Evolutionary conservation across 2,888 invertebrate species (phyloP).

Genomic region (Xanthia icteritia): DNA sequence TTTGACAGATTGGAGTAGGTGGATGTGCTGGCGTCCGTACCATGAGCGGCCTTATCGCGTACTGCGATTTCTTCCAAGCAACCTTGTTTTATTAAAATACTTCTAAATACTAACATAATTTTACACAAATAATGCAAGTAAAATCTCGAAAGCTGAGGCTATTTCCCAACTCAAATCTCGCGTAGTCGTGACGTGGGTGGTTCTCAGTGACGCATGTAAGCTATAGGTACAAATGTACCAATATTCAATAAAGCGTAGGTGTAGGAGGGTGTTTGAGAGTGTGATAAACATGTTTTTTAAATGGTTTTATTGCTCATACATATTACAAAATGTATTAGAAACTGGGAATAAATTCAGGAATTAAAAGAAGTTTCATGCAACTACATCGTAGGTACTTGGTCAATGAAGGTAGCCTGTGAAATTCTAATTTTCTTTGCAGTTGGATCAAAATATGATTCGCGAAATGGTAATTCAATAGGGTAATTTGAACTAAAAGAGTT

Average conservation of each 20-base stretch:
- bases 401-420: not conserved
- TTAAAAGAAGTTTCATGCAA: not conserved
- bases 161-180: conserved; percentile 43
- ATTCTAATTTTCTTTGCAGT: too few relatives aligned
- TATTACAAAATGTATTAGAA: not conserved
- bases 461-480: too few relatives aligned
- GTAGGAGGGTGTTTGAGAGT: conserved; percentile 16
- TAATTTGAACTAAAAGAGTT: too few relatives aligned
- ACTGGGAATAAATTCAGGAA: not conserved
- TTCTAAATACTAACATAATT: not conserved
- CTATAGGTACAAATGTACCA: conserved; percentile 14
- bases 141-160: conserved; percentile 23
- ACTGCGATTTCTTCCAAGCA: not conserved
- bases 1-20: too few relatives aligned
- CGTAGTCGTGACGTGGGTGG: conserved; percentile 44
- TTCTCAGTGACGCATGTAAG: conserved; percentile 54
- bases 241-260: conserved; percentile 28
- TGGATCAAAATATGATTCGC: too few relatives aligned
- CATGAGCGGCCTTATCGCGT: not conserved
- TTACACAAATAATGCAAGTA: conserved; percentile 3
- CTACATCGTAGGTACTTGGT: not conserved
- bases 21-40: too few relatives aligned
- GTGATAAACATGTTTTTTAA: not conserved
- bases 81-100: not conserved
- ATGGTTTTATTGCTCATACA: not conserved